Conservation (phyloP, 2,113 vertebrate genomes). For the Mixornis gularis region DNA sequence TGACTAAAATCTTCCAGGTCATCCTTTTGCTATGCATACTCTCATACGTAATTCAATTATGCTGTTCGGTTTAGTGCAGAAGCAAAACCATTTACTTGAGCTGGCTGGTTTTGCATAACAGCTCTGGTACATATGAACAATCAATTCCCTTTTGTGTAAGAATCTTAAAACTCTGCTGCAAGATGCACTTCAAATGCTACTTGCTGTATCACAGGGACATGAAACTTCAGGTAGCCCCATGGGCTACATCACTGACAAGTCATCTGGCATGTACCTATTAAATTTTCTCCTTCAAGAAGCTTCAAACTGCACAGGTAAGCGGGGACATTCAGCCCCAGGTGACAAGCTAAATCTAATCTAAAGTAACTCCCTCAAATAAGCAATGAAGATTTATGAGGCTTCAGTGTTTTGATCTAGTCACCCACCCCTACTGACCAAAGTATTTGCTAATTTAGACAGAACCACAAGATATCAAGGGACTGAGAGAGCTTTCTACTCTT, state of each 20-base stretch:
- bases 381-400: neutral
- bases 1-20: neutral
- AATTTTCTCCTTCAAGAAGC: neutral
- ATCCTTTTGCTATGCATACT: neutral
- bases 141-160: neutral
- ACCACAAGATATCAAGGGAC: neutral
- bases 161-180: neutral
- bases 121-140: neutral
- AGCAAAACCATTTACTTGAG: neutral
- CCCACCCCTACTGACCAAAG: neutral
- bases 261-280: fast-evolving
- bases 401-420: neutral
- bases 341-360: neutral
- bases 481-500: neutral
- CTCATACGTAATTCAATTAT: neutral
- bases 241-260: neutral
- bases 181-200: neutral
- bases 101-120: neutral
- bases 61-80: neutral
- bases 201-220: neutral
- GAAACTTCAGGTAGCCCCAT: neutral
- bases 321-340: neutral
- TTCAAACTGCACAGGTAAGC: neutral
- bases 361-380: neutral
- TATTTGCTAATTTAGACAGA: neutral